Evolutionary conservation across 2,888 invertebrate species (phyloP).

Genomic region (Cecidostiba fungosa): DNA sequence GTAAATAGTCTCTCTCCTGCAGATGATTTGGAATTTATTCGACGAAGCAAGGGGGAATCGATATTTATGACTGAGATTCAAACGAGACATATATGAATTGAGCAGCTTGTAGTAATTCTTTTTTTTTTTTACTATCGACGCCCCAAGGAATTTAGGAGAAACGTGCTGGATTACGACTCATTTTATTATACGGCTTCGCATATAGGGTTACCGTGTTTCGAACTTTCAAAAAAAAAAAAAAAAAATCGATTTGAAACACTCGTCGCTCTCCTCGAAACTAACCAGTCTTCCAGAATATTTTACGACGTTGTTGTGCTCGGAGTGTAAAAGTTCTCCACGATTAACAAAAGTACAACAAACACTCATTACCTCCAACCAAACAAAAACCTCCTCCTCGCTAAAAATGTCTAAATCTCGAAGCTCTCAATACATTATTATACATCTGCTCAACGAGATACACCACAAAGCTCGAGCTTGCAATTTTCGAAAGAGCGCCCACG

Average conservation of each 20-base stretch:
- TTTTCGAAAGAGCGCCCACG: neutral
- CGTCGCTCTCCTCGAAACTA: neutral
- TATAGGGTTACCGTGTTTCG: neutral
- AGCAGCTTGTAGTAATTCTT: neutral
- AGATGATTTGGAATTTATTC: neutral
- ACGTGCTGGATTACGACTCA: neutral
- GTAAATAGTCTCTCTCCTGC: too few relatives aligned
- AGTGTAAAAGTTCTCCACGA: too few relatives aligned
- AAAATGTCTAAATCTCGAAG: neutral
- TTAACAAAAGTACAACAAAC: too few relatives aligned
- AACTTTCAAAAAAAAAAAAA: too few relatives aligned
- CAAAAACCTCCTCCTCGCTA: neutral
- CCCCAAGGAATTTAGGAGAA: neutral
- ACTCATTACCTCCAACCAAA: neutral
- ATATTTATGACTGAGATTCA: constrained; percentile 21
- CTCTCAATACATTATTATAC: too few relatives aligned
- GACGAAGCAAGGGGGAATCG: neutral
- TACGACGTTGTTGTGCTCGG: too few relatives aligned
- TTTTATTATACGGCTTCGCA: neutral
- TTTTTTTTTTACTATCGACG: neutral
- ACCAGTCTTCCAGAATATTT: too few relatives aligned
- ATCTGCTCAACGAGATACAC: too few relatives aligned
- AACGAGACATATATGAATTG: neutral
- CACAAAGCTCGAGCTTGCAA: neutral
- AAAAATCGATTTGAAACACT: neutral